These are phyloP conservation scores for Zaprionus camerounensis DNA, from an alignment of 1,140 invertebrate genomes.

Conservation along the genomic window DNA sequence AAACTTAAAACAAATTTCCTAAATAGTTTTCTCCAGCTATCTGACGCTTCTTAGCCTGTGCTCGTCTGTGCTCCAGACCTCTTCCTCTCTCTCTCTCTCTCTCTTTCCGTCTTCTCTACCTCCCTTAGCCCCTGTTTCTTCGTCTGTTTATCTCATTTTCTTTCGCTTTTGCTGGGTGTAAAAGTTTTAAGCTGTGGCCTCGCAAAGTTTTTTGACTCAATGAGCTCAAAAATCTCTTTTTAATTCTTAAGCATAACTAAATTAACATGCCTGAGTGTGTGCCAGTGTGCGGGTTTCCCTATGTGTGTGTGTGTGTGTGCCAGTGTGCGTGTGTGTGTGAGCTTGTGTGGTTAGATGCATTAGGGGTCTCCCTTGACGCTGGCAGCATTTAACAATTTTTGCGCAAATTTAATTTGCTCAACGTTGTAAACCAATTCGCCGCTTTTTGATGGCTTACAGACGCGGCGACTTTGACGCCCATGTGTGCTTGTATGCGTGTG, in stretches of 20 bases:
- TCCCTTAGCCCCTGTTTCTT: background rate
- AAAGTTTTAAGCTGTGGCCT: conserved; percentile 52
- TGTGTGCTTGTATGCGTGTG: background rate
- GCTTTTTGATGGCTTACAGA: conserved; percentile 30
- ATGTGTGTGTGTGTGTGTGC: background rate
- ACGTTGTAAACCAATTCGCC: conserved; percentile 49
- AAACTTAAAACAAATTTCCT: conserved; percentile 60
- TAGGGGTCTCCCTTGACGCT: background rate
- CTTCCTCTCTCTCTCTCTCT: background rate
- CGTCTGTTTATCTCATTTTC: background rate
- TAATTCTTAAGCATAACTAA: conserved; percentile 78
- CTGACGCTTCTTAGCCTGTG: conserved; percentile 7
- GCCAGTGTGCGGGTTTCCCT: conserved; percentile 26
- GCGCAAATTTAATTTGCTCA: conserved; percentile 60
- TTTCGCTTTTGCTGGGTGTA: conserved; percentile 24
- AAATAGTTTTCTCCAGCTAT: conserved; percentile 50
- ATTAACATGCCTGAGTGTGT: conserved; percentile 66
- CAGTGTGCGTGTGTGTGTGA: conserved; percentile 14
- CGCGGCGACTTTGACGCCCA: conserved; percentile 20
- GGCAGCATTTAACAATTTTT: conserved; percentile 63
- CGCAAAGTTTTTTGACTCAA: conserved; percentile 71
- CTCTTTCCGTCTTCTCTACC: background rate
- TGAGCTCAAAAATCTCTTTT: conserved; percentile 79
- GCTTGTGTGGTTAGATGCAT: conserved; percentile 21
- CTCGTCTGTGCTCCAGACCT: background rate